These are phyloP conservation scores for Sinelater perroti DNA, from an alignment of 2,888 invertebrate species.

Conservation along the genomic window DNA sequence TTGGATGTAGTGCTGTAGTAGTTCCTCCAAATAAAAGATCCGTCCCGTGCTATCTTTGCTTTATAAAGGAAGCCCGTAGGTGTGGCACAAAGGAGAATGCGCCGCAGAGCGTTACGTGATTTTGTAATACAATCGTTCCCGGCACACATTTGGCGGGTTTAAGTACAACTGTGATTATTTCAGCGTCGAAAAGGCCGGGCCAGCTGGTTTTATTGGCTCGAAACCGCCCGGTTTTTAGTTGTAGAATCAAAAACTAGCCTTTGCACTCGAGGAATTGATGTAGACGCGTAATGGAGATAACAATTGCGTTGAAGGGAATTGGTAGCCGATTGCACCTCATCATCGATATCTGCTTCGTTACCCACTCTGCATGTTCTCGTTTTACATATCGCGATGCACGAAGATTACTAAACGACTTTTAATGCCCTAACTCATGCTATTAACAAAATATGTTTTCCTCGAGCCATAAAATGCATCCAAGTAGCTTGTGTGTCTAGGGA, in stretches of 20 bases:
- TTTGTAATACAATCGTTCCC: too few relatives aligned
- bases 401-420: constrained; percentile 60
- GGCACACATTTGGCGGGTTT: too few relatives aligned
- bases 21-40: not conserved
- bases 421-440: constrained; percentile 60
- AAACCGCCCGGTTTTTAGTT: too few relatives aligned
- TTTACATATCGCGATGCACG: constrained; percentile 62
- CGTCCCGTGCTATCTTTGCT: not conserved
- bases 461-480: constrained; percentile 45
- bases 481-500: constrained; percentile 47
- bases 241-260: too few relatives aligned
- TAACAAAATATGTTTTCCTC: constrained; percentile 55
- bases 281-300: too few relatives aligned
- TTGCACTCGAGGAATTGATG: too few relatives aligned
- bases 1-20: too few relatives aligned
- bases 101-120: too few relatives aligned
- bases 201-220: too few relatives aligned
- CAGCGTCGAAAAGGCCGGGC: too few relatives aligned
- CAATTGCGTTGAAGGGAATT: constrained; percentile 41
- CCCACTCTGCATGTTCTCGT: constrained; percentile 58
- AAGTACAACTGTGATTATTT: too few relatives aligned
- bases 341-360: constrained; percentile 54
- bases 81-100: constrained; percentile 2
- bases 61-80: not conserved
- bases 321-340: constrained; percentile 36